Conservation (phyloP, 2,113 vertebrate species). For the Irena cyanogastra region DNA sequence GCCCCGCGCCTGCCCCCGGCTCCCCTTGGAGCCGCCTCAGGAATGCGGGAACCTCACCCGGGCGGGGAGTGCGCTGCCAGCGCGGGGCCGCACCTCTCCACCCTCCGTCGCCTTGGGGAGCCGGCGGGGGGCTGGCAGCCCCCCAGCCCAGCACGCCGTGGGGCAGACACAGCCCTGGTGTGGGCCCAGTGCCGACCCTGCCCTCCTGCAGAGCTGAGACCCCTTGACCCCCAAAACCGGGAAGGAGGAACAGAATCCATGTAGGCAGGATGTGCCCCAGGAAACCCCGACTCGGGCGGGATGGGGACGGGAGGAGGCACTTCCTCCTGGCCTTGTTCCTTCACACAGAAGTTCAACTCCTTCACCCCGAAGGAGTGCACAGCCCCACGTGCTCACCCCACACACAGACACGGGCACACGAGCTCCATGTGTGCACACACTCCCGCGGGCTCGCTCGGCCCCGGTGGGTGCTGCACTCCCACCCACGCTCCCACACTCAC, state of each 20-base stretch:
- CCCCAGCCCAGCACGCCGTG: rapidly evolving
- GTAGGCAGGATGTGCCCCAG: background rate
- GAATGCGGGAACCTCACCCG: background rate
- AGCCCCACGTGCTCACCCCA: background rate
- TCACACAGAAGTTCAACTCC: background rate
- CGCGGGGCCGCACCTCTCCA: background rate
- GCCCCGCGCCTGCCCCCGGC: background rate
- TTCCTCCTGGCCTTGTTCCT: background rate
- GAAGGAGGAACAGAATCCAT: background rate
- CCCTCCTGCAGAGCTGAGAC: background rate
- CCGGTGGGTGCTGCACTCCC: background rate
- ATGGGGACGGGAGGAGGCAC: background rate
- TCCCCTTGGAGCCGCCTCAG: background rate
- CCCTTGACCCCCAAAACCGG: background rate
- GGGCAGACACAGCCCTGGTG: background rate
- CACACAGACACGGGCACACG: rapidly evolving
- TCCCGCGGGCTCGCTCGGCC: background rate
- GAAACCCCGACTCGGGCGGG: background rate
- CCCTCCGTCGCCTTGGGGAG: background rate
- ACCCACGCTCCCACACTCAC: background rate
- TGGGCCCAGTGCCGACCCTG: background rate
- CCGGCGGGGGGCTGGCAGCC: rapidly evolving
- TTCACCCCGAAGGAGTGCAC: background rate
- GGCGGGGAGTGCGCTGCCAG: background rate
- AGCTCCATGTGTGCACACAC: rapidly evolving